Evolutionary conservation across 2,797 vertebrate genomes (phyloP).

Genomic region (Trichosurus vulpecula): DNA sequence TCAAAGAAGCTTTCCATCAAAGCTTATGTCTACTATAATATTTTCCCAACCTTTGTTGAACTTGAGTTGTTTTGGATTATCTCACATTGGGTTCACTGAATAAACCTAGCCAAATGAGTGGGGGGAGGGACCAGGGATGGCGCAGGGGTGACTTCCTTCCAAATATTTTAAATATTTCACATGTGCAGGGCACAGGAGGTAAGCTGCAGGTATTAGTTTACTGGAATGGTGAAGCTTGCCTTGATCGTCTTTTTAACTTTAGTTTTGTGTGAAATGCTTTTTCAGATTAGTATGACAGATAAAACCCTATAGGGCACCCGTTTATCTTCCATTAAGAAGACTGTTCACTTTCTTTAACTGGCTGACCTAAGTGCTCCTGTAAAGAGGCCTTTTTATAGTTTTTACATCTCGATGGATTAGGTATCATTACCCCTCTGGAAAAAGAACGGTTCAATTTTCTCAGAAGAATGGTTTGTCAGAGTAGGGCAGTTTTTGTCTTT

Average conservation of each 20-base stretch:
- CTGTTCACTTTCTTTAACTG: constrained; percentile 83
- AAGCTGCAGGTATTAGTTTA: constrained; percentile 82
- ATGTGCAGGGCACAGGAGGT: constrained; percentile 80
- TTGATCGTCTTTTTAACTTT: constrained; percentile 79
- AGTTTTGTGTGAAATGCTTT: constrained; percentile 80
- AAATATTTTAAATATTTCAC: constrained; percentile 86
- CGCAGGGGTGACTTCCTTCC: constrained; percentile 79
- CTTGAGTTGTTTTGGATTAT: constrained; percentile 94
- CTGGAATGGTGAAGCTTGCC: constrained; percentile 63
- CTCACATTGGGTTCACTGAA: constrained; percentile 95
- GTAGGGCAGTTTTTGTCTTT: constrained; percentile 76
- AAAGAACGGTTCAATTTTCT: constrained; percentile 80
- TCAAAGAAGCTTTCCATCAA: constrained; percentile 88
- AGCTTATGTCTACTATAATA: constrained; percentile 84
- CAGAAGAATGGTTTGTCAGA: constrained; percentile 79
- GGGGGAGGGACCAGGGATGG: constrained; percentile 82
- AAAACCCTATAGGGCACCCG: constrained; percentile 75
- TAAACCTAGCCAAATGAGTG: constrained; percentile 88
- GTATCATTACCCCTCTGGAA: constrained; percentile 78
- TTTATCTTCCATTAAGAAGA: constrained; percentile 86
- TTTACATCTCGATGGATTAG: constrained; percentile 84
- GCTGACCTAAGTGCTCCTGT: constrained; percentile 74
- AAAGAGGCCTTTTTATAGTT: constrained; percentile 82
- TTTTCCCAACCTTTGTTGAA: constrained; percentile 88
- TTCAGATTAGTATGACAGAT: constrained; percentile 84